These are phyloP conservation scores for Lycaon pictus DNA, from an alignment of 2,113 vertebrate species.

Conservation along the genomic window DNA sequence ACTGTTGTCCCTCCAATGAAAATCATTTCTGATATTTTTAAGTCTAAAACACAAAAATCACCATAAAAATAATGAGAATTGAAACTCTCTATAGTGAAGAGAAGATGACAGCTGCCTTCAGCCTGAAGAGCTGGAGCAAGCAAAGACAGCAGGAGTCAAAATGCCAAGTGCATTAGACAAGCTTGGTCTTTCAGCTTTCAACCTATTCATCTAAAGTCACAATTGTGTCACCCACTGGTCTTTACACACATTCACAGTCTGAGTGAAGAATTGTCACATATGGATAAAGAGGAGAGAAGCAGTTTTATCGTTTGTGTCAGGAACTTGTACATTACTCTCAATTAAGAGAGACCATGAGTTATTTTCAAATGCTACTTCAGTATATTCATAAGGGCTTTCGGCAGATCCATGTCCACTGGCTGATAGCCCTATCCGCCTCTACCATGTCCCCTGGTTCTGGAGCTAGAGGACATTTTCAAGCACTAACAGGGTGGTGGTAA, in stretches of 20 bases:
- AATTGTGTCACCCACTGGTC: background rate
- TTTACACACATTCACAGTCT: background rate
- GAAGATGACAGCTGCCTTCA: background rate
- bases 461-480: background rate
- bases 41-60: background rate
- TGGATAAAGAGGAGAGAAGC: background rate
- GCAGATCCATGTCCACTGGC: background rate
- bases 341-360: background rate
- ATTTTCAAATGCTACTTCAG: background rate
- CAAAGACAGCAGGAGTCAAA: background rate
- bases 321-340: background rate
- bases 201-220: background rate
- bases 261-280: background rate
- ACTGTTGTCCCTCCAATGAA: background rate
- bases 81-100: background rate
- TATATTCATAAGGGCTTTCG: background rate
- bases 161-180: fast-evolving
- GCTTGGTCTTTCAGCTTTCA: background rate
- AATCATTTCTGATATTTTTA: background rate
- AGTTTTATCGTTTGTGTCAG: background rate
- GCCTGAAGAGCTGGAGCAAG: background rate
- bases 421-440: background rate
- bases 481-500: background rate
- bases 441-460: background rate
- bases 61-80: background rate